Evolutionary conservation across 2,113 vertebrate genomes (phyloP).

Genomic region (Grammomys surdaster): DNA sequence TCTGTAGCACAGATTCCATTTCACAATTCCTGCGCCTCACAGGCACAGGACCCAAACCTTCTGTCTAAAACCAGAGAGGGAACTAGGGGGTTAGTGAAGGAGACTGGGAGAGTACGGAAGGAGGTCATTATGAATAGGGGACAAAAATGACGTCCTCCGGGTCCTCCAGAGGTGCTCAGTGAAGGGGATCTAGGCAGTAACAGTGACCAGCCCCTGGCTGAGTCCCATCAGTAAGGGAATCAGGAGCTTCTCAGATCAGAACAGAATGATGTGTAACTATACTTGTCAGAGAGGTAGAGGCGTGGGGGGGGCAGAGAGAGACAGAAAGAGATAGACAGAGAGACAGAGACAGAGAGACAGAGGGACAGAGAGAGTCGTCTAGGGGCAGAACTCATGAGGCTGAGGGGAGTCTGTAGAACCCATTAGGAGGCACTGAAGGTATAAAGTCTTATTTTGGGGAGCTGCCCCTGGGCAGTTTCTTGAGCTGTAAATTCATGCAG

Average conservation of each 20-base stretch:
- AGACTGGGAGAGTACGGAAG: neutral
- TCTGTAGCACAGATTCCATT: neutral
- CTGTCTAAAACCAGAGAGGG: neutral
- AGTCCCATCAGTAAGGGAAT: neutral
- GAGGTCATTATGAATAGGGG: neutral
- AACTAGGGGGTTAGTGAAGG: neutral
- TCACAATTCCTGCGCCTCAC: too few relatives aligned
- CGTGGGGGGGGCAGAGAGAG: too few relatives aligned
- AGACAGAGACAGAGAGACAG: too few relatives aligned
- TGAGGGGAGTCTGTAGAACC: neutral
- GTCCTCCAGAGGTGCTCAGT: neutral
- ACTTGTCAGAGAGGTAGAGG: neutral
- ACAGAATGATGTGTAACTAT: neutral
- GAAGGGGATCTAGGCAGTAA: too few relatives aligned
- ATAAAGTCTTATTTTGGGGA: constrained; percentile 2
- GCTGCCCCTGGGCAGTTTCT: neutral
- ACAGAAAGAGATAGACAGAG: too few relatives aligned
- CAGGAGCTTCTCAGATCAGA: neutral
- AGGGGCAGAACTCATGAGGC: neutral
- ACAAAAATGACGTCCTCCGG: neutral
- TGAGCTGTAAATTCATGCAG: neutral
- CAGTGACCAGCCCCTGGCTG: neutral
- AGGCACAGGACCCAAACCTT: neutral
- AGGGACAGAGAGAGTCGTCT: too few relatives aligned
- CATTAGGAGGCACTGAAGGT: neutral